These are phyloP conservation scores for Sturnira hondurensis DNA, from an alignment of 2,113 vertebrate species.

Conservation along the genomic window DNA sequence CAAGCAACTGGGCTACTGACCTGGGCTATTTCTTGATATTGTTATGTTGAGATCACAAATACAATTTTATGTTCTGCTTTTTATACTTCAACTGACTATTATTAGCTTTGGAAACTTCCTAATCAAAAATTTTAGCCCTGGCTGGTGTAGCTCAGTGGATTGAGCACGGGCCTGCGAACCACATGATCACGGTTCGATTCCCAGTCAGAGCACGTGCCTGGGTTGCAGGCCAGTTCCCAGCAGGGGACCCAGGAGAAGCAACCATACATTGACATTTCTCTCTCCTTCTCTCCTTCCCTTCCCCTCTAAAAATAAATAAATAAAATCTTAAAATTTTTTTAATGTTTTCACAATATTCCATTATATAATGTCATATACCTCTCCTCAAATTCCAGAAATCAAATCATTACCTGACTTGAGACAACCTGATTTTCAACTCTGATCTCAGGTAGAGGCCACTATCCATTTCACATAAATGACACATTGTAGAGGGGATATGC, in stretches of 20 bases:
- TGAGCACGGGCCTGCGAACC: too few species aligned
- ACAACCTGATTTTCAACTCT: not conserved
- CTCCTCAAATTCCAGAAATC: not conserved
- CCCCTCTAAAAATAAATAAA: too few species aligned
- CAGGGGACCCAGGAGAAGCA: too few species aligned
- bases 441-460: conserved; percentile 2
- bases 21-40: not conserved
- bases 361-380: not conserved
- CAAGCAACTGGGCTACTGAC: too few species aligned
- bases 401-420: conserved; percentile 21
- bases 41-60: not conserved
- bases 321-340: too few species aligned
- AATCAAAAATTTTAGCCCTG: too few species aligned
- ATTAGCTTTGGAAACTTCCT: conserved; percentile 17
- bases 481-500: not conserved
- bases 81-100: not conserved
- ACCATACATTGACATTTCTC: too few species aligned
- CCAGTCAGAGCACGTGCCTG: too few species aligned
- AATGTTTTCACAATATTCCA: not conserved
- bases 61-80: conserved; percentile 31
- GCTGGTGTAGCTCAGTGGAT: too few species aligned
- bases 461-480: not conserved
- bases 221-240: too few species aligned
- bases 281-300: too few species aligned
- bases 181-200: too few species aligned